Evolutionary conservation across 2,888 invertebrate species (phyloP), one percentile per base, ranked within the genome.

Genomic region (Ganaspis brasiliensis): DNA sequence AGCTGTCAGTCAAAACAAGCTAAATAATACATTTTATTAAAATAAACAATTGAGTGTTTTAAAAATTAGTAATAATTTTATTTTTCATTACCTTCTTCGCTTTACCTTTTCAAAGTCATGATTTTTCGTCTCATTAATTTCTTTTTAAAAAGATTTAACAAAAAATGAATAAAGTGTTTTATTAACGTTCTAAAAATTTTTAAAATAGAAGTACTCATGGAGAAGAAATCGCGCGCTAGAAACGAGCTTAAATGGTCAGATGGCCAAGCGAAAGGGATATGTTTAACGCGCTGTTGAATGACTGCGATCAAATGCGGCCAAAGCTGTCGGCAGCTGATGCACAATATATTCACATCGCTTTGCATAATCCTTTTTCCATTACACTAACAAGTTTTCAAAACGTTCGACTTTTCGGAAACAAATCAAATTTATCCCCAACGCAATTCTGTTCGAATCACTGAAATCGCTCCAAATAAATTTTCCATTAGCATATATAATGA

Each of bases 321-420:
- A 45, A 67, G 67, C 67, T 40, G 45, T 24, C 67, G 45, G 45
- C 45, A 67, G 40, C 67, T 67, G 67, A 21, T 45, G 24, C 67
- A 45, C 67, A 45, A 67, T 45, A 45, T 45, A 67, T 67, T 45
- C 67, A 67, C 67, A 14, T 67, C 67, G 26, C 45, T 67, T 45
- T 45, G 40, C 67, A 40, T 45, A 67, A 67, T 67, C 45, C 67
- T 67, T 67, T 67, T 67, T 45, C 67, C 67, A 67, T 67, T 67
- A 67, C 40, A 67, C 67, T 45, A 67, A 67, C 67, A 67, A 67
- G 67, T 67, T 67, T 67, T 67, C 67, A 26, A 45, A 67, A 67
- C 24, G 24, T 67, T 40, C 24, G 24, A 24, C 40, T 67, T 67
- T 40, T 45, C 24, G 40, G 45, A 67, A 67, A 67, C 24, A 45